Evolutionary conservation across 2,113 vertebrate genomes (phyloP), one percentile per base, ranked within the genome.

Genomic region (Percopsis transmontana): DNA sequence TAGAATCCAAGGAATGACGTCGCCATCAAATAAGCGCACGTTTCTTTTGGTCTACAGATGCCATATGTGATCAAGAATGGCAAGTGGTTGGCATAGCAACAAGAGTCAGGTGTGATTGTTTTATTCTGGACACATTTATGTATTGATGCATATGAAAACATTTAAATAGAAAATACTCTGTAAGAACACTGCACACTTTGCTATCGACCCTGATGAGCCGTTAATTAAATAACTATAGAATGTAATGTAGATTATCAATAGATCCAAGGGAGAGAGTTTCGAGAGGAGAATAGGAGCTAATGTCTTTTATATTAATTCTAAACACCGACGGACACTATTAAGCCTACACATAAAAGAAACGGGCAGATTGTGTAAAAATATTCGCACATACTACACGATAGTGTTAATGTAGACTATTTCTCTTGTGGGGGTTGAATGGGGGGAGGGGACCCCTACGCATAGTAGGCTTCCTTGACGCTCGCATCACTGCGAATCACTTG

Each of bases 1-100:
- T 48, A 48, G 45, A 16, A 48, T 3, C 9, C 15, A 9, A 7
- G 2, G 23, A 39, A 54, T 20, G 62, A 71, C 68, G 51, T 72
- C 70, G 15, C 54, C 16, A 64, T 20, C 42, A 27, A 39, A 5
- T 15, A 21, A 62, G 13, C 74, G 72, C 55, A 58, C 55, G 53
- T 63, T 62, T 45, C 27, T 50, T 53, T 20, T n/a, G n/a, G n/a
- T 3, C 27, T n/a, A n/a, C 20, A 21, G 23, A 21, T 57, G 53
- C 61, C 12, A 53, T 48, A 56, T 58, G n/a, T 11, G 66, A 72
- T 51, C 54, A 18, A 79, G 74, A 74, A 53, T 62, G 51, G 78
- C 58, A 44, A 80, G 65, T 66, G 50, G 89, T 89, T 77, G 88
- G 61, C 87, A 90, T 89, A 84, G 79, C 74, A 87, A 91, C 90